phyloP scores from a whole-genome alignment of 2,888 invertebrate species.

The Protophormia terraenovae region DNA sequence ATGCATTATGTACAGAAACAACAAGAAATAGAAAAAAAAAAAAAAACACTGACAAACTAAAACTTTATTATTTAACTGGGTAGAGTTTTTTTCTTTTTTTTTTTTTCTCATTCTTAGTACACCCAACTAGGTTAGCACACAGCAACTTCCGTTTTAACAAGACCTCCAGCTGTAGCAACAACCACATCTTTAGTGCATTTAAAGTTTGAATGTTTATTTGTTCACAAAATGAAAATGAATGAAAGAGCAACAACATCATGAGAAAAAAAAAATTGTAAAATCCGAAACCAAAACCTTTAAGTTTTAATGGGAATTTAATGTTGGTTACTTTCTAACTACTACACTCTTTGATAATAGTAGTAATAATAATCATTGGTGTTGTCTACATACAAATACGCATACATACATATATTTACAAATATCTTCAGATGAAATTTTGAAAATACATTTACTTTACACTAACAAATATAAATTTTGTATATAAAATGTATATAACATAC shows the following conservation, averaged over 20 bases:
- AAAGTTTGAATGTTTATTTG: constrained; percentile 52
- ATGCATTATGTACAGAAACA: background rate
- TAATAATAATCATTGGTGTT: constrained; percentile 44
- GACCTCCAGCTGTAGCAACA: constrained; percentile 26
- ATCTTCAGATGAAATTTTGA: background rate
- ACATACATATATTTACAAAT: background rate
- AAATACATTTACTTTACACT: background rate
- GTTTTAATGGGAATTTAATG: constrained; percentile 62
- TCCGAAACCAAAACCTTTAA: constrained; percentile 50
- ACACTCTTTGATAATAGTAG: constrained; percentile 35
- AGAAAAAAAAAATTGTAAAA: background rate
- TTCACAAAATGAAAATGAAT: constrained; percentile 4
- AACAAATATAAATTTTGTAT: background rate
- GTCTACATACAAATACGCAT: background rate
- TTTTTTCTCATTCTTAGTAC: background rate
- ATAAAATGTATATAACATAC: background rate
- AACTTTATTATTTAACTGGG: constrained; percentile 36
- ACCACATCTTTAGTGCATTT: constrained; percentile 50
- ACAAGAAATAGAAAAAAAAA: background rate
- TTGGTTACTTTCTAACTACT: constrained; percentile 58
- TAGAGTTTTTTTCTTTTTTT: background rate
- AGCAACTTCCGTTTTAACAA: constrained; percentile 38
- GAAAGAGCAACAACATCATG: background rate
- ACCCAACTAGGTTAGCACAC: background rate
- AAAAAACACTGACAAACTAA: constrained; percentile 13